Evolutionary conservation across 2,888 invertebrate species (phyloP).

Genomic region (Exephanes ischioxanthus): DNA sequence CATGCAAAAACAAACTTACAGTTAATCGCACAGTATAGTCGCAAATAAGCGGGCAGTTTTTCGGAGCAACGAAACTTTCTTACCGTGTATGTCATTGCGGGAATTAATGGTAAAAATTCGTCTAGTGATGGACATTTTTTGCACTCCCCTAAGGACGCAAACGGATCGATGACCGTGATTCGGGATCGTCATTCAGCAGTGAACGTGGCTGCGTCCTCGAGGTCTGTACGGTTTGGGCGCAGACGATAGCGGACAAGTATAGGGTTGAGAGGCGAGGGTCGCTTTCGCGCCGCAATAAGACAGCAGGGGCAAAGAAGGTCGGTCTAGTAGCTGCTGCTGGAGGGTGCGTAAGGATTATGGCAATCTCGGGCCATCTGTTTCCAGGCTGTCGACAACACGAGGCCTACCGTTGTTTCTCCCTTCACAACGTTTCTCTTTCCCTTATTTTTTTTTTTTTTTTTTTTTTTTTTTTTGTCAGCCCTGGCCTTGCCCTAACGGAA

Average conservation of each 20-base stretch:
- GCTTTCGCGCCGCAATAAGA: slow-evolving; percentile 13
- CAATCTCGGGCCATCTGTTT: slow-evolving; percentile 61
- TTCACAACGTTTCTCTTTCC: slow-evolving; percentile 5
- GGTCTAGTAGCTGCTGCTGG: not conserved
- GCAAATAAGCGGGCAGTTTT: no score
- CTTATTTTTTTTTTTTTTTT: not conserved
- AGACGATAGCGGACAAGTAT: slow-evolving; percentile 5
- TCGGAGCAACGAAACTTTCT: no score
- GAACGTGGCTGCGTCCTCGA: not conserved
- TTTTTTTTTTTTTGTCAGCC: not conserved
- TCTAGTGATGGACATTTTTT: not conserved
- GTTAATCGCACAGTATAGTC: not conserved
- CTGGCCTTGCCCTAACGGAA: not conserved
- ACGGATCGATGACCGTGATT: slow-evolving; percentile 13
- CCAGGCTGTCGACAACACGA: slow-evolving; percentile 31
- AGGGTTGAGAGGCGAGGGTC: slow-evolving; percentile 12
- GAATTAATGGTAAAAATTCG: no score
- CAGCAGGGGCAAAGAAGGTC: slow-evolving; percentile 1
- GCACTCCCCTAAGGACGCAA: not conserved
- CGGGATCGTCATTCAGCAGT: not conserved
- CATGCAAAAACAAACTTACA: not conserved
- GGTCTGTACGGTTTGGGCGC: slow-evolving; percentile 5
- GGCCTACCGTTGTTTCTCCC: not conserved
- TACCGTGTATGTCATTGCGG: no score
- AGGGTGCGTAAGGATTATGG: slow-evolving; percentile 54